Evolutionary conservation across 2,888 invertebrate species (phyloP).

Genomic region (Choristoneura rosaceana): DNA sequence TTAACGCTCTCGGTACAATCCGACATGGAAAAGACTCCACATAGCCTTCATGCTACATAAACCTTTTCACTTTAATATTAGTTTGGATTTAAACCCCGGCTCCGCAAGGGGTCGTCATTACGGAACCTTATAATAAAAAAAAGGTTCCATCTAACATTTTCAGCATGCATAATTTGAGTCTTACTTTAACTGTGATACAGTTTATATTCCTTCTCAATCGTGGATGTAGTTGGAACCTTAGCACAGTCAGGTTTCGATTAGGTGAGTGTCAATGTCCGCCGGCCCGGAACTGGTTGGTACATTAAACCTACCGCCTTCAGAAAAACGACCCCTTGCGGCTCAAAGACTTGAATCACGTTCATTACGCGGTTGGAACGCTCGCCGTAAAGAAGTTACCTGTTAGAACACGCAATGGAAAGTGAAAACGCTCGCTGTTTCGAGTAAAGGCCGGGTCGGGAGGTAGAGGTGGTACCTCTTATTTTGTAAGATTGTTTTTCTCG

Average conservation of each 20-base stretch:
- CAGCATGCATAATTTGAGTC: not conserved
- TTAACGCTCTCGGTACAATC: not conserved
- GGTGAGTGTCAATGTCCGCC: constrained; percentile 12
- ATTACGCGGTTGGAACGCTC: too few species aligned
- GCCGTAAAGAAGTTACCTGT: too few species aligned
- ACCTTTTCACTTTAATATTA: not conserved
- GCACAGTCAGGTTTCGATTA: not conserved
- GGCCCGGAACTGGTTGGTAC: constrained; percentile 11
- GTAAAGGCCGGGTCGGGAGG: too few species aligned
- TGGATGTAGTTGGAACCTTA: not conserved
- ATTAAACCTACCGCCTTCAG: constrained; percentile 5
- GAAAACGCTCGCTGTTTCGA: too few species aligned
- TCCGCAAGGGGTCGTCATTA: not conserved
- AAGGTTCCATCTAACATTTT: not conserved
- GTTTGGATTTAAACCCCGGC: constrained; percentile 4
- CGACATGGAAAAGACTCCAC: not conserved
- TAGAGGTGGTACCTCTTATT: not conserved
- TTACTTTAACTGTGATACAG: not conserved
- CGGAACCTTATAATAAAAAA: not conserved
- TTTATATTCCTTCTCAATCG: not conserved
- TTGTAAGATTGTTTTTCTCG: constrained; percentile 2
- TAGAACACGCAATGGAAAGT: too few species aligned
- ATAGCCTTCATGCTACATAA: constrained; percentile 1
- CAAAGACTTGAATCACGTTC: too few species aligned
- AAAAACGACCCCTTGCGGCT: constrained; percentile 1